phyloP scores from a whole-genome alignment of 2,888 invertebrate species.

The Drosophila nigritarsus region DNA sequence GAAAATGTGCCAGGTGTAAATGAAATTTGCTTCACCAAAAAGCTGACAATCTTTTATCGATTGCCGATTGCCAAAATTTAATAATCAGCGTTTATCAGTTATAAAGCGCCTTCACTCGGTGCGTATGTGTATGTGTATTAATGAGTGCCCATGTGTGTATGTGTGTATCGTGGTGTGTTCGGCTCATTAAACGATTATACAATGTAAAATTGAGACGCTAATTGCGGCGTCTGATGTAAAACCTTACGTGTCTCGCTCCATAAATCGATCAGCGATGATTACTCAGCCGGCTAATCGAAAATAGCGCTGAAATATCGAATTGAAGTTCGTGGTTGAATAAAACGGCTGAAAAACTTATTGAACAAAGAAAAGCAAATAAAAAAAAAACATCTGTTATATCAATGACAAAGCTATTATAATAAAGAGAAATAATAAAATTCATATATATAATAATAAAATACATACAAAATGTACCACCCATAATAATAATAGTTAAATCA shows the following conservation, averaged over 20 bases:
- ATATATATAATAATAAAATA: not conserved
- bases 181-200: slow-evolving; percentile 69
- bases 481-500: not conserved
- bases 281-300: slow-evolving; percentile 58
- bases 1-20: slow-evolving; percentile 58
- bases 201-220: slow-evolving; percentile 55
- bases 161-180: slow-evolving; percentile 20
- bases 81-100: slow-evolving; percentile 61
- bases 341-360: slow-evolving; percentile 2
- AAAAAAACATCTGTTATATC: slow-evolving; percentile 1
- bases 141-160: not conserved
- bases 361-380: not conserved
- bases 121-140: not conserved
- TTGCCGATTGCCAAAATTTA: slow-evolving; percentile 22
- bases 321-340: slow-evolving; percentile 67
- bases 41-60: slow-evolving; percentile 49
- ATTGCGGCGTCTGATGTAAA: slow-evolving; percentile 52
- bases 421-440: not conserved
- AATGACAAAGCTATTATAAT: not conserved
- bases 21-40: slow-evolving; percentile 25
- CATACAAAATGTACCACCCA: not conserved
- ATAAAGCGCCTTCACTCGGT: slow-evolving; percentile 34
- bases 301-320: slow-evolving; percentile 45
- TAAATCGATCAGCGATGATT: slow-evolving; percentile 21
- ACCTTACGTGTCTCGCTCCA: slow-evolving; percentile 41